Evolutionary conservation across 2,888 invertebrate genomes (phyloP).

Genomic region (Micoletzkya japonica): DNA sequence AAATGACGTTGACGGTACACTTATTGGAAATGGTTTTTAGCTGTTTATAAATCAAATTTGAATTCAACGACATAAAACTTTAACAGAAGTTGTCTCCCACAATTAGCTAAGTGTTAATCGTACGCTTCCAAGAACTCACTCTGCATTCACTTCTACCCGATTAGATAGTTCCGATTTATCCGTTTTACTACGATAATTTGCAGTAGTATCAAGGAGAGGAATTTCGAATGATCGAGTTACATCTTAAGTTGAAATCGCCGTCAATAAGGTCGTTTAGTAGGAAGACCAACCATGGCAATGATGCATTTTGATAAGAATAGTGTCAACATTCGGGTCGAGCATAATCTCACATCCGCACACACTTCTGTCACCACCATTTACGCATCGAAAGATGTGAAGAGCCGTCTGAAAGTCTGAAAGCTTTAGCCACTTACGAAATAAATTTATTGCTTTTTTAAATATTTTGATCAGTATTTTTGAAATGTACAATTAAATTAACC

Average conservation of each 20-base stretch:
- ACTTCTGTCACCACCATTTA: constrained; percentile 10
- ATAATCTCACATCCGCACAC: constrained; percentile 6
- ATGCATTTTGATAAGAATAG: constrained; percentile 11
- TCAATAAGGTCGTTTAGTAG: background rate
- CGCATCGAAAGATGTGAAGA: constrained; percentile 2
- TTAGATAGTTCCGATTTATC: background rate
- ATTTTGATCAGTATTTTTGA: no score
- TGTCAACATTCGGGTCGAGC: constrained; percentile 10
- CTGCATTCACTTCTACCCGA: constrained; percentile 5
- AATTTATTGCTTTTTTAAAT: no score
- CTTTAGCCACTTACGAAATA: background rate
- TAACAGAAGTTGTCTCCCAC: no score
- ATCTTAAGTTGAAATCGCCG: background rate
- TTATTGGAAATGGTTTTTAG: no score
- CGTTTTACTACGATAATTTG: background rate
- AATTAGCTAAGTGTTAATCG: no score
- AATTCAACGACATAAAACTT: no score
- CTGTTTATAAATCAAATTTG: no score
- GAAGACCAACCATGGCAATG: background rate
- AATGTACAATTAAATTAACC: background rate
- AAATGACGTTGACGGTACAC: background rate
- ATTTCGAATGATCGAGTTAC: constrained; percentile 18
- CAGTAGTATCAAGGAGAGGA: background rate
- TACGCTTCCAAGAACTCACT: constrained; percentile 10
- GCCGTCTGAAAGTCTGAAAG: constrained; percentile 2